These are phyloP conservation scores for Sarcophaga caerulescens DNA, from an alignment of 2,888 invertebrate species.

Conservation along the genomic window DNA sequence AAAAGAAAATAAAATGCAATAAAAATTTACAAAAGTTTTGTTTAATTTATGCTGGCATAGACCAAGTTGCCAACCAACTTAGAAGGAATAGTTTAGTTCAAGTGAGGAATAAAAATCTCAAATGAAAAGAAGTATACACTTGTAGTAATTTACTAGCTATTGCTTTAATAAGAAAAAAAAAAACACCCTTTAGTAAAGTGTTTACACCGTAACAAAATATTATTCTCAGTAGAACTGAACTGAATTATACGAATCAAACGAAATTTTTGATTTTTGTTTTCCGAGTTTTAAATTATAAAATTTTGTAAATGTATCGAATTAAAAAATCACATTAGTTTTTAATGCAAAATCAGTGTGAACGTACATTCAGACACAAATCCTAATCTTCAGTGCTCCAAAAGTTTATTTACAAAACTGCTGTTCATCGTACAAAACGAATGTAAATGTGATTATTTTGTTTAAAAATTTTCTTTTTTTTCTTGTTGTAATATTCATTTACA, in stretches of 20 bases:
- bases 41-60: slow-evolving; percentile 64
- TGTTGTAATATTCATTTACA: slow-evolving; percentile 31
- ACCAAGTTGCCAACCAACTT: slow-evolving; percentile 30
- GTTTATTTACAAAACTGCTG: not conserved
- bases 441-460: slow-evolving; percentile 48
- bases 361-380: not conserved
- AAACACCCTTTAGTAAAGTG: slow-evolving; percentile 2
- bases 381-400: slow-evolving; percentile 8
- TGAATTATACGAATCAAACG: not conserved
- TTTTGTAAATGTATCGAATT: too few species aligned
- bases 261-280: not conserved
- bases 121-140: slow-evolving; percentile 6
- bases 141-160: slow-evolving; percentile 36
- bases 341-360: slow-evolving; percentile 2
- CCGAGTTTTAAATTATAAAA: not conserved
- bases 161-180: slow-evolving; percentile 30
- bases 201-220: not conserved
- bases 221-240: too few species aligned
- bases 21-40: slow-evolving; percentile 28
- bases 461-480: slow-evolving; percentile 44
- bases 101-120: slow-evolving; percentile 34
- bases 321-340: too few species aligned
- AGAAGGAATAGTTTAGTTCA: slow-evolving; percentile 35
- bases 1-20: slow-evolving; percentile 4
- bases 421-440: slow-evolving; percentile 6